Conservation (phyloP, 2,888 invertebrate genomes). For the Notocelia uddmanniana region DNA sequence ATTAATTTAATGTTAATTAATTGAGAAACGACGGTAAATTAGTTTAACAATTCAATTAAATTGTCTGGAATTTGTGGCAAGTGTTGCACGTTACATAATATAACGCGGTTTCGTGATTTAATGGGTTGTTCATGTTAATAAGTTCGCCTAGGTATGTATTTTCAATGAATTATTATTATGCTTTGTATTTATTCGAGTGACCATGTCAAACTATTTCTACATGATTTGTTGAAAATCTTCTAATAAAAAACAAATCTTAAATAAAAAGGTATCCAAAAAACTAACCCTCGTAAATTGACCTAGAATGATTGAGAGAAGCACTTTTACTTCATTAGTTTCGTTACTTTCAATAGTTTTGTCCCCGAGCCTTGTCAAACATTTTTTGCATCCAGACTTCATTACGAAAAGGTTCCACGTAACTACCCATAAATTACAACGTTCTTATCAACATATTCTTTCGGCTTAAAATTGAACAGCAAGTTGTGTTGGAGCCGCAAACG, state of each 20-base stretch:
- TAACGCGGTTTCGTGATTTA: background rate
- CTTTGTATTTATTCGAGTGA: background rate
- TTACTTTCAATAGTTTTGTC: conserved; percentile 42
- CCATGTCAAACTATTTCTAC: background rate
- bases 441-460: background rate
- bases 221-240: too few relatives aligned
- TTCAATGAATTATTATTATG: background rate
- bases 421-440: background rate
- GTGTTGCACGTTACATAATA: background rate
- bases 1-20: conserved; percentile 29
- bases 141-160: background rate
- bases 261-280: conserved; percentile 24
- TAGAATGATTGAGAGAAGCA: conserved; percentile 26
- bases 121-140: conserved; percentile 1
- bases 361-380: conserved; percentile 39
- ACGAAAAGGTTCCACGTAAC: background rate
- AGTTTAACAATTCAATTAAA: conserved; percentile 24
- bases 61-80: conserved; percentile 13
- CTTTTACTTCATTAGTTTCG: conserved; percentile 32
- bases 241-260: too few relatives aligned
- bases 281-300: conserved; percentile 30
- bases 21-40: conserved; percentile 32
- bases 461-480: background rate
- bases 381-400: conserved; percentile 45
- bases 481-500: conserved; percentile 16